A percentile compares a stretch with the other conserved stretches of the same genome.
Evolutionary conservation across 2,888 invertebrate genomes (phyloP).

Genomic region (Chrysina gloriosa): DNA sequence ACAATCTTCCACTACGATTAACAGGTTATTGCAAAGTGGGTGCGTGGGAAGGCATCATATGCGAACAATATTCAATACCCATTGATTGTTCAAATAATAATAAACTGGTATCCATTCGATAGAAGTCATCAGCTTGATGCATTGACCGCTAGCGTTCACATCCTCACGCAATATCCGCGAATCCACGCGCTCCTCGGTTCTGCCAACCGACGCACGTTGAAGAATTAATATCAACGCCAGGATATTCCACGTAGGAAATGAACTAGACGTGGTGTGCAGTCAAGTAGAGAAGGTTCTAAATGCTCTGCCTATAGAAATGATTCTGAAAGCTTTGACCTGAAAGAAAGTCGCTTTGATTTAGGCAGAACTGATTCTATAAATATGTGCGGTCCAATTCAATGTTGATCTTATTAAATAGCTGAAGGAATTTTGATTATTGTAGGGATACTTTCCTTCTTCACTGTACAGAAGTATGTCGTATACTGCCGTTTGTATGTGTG

Average conservation of each 20-base stretch:
- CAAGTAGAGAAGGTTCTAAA: background rate
- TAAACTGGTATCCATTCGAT: conserved; percentile 6
- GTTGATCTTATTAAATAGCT: too few species aligned
- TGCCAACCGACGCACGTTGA: conserved; percentile 30
- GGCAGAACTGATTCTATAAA: too few species aligned
- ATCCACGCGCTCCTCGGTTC: conserved; percentile 16
- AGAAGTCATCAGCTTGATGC: conserved; percentile 2
- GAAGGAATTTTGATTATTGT: too few species aligned
- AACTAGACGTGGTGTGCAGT: conserved; percentile 27
- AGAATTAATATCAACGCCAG: conserved; percentile 28
- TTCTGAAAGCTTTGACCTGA: too few species aligned
- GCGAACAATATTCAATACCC: background rate
- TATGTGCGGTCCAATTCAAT: too few species aligned
- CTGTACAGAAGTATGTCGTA: conserved; percentile 1
- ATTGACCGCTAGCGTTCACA: conserved; percentile 15
- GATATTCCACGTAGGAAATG: conserved; percentile 31
- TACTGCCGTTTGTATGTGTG: background rate
- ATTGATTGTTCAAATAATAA: conserved; percentile 3
- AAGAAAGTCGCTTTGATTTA: too few species aligned
- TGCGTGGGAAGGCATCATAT: too few species aligned
- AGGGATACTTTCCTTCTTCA: background rate
- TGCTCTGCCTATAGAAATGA: too few species aligned
- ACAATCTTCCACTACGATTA: too few species aligned
- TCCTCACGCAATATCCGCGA: conserved; percentile 37
- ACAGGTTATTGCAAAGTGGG: too few species aligned